Conservation (phyloP, 2,888 invertebrate species). For the Drosophila barbarae region DNA sequence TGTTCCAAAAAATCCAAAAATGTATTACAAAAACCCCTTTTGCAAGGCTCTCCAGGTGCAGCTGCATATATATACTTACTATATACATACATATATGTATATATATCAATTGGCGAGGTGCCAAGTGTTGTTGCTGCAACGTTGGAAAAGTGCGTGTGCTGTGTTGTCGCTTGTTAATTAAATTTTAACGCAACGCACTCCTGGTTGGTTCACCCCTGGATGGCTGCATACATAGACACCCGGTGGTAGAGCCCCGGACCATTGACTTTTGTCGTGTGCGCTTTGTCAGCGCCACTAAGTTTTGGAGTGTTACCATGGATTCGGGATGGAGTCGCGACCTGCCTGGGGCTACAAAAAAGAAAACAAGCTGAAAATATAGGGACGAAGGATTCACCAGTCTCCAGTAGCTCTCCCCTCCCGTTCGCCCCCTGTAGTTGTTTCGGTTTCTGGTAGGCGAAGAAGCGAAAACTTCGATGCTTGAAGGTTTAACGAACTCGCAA, state of each 20-base stretch:
- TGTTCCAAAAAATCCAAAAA: neutral
- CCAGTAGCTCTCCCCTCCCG: neutral
- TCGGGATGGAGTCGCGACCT: slow-evolving; percentile 51
- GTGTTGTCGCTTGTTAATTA: slow-evolving; percentile 59
- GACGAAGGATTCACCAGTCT: slow-evolving; percentile 6
- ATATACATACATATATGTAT: neutral
- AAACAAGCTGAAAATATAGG: neutral
- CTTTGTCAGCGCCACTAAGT: slow-evolving; percentile 46
- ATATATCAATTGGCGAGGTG: slow-evolving; percentile 21
- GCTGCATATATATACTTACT: neutral
- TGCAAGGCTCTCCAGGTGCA: neutral
- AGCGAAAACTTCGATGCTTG: slow-evolving; percentile 69
- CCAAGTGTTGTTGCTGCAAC: slow-evolving; percentile 10
- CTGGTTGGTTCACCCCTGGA: slow-evolving; percentile 35
- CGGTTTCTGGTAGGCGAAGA: slow-evolving; percentile 51
- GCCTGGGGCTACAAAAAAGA: slow-evolving; percentile 26
- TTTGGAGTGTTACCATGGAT: slow-evolving; percentile 50
- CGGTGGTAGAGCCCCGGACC: slow-evolving; percentile 14
- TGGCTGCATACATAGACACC: neutral
- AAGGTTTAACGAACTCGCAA: slow-evolving; percentile 67
- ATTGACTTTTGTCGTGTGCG: slow-evolving; percentile 40
- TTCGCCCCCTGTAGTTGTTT: slow-evolving; percentile 18
- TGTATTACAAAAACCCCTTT: neutral
- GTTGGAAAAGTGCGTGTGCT: slow-evolving; percentile 54
- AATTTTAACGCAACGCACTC: slow-evolving; percentile 64